Percentiles rank a stretch among this genome's conserved stretches.
Conservation (phyloP, 2,888 invertebrate species). For the Sinohyriopsis cumingii region DNA sequence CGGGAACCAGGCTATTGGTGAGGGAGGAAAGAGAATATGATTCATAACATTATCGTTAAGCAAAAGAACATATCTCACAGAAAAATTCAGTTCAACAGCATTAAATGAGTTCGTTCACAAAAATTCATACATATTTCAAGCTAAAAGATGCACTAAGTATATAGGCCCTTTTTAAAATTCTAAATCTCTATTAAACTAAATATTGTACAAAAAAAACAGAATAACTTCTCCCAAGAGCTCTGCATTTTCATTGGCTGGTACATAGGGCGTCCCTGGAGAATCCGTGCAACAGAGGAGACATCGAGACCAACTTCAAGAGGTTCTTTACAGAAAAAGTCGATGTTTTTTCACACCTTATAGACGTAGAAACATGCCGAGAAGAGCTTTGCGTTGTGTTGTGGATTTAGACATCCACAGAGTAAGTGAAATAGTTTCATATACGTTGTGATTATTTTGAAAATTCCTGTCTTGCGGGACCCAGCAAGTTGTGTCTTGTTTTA, state of each 20-base stretch:
- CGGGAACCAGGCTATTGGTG: too few species aligned
- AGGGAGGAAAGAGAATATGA: too few species aligned
- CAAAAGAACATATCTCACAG: too few species aligned
- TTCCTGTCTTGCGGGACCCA: slow-evolving; percentile 12
- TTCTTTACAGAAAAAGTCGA: neutral
- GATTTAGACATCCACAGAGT: slow-evolving; percentile 58
- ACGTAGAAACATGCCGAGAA: slow-evolving; percentile 50
- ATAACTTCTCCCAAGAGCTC: slow-evolving; percentile 3
- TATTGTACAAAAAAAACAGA: neutral
- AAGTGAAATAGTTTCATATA: slow-evolving; percentile 23
- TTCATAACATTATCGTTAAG: too few species aligned
- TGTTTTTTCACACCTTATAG: neutral
- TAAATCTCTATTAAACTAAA: too few species aligned
- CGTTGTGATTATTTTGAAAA: slow-evolving; percentile 9
- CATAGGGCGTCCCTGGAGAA: slow-evolving; percentile 34
- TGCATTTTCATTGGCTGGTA: slow-evolving; percentile 29
- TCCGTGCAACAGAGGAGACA: slow-evolving; percentile 26
- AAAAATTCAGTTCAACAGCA: too few species aligned
- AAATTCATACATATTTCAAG: too few species aligned
- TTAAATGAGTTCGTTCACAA: too few species aligned
- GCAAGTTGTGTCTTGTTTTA: slow-evolving; percentile 29
- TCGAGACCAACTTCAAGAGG: neutral
- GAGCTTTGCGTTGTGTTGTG: slow-evolving; percentile 60
- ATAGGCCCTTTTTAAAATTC: too few species aligned
- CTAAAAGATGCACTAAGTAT: too few species aligned